Evolutionary conservation across 2,888 invertebrate species (phyloP).

Genomic region (Spisula subtruncata): DNA sequence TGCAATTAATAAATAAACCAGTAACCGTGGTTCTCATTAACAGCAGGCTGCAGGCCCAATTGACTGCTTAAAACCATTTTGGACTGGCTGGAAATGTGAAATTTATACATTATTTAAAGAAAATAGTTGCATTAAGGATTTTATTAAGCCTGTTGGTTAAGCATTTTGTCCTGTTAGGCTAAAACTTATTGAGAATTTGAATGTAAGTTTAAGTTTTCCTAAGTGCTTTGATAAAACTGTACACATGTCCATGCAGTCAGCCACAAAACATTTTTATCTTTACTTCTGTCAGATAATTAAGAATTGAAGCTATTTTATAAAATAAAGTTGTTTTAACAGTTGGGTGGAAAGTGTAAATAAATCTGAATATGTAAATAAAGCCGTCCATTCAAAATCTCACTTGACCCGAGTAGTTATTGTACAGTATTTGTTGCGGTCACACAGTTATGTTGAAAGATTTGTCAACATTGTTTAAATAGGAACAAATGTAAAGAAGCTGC

Average conservation of each 20-base stretch:
- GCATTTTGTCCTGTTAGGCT: too few relatives aligned
- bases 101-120: too few relatives aligned
- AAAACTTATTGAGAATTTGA: too few relatives aligned
- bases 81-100: too few relatives aligned
- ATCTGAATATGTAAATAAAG: too few relatives aligned
- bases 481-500: neutral
- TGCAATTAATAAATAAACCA: too few relatives aligned
- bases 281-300: neutral
- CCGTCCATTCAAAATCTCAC: neutral
- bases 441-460: neutral
- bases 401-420: neutral
- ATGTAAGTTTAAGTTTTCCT: too few relatives aligned
- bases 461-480: neutral
- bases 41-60: too few relatives aligned
- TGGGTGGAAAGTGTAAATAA: conserved; percentile 4
- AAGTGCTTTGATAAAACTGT: neutral
- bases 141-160: too few relatives aligned
- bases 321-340: neutral
- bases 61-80: too few relatives aligned
- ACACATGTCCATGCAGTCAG: neutral
- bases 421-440: neutral
- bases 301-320: neutral
- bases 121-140: too few relatives aligned
- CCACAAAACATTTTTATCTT: neutral
- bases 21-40: too few relatives aligned